Evolutionary conservation across 2,888 invertebrate genomes (phyloP).

Genomic region (Gortyna flavago): DNA sequence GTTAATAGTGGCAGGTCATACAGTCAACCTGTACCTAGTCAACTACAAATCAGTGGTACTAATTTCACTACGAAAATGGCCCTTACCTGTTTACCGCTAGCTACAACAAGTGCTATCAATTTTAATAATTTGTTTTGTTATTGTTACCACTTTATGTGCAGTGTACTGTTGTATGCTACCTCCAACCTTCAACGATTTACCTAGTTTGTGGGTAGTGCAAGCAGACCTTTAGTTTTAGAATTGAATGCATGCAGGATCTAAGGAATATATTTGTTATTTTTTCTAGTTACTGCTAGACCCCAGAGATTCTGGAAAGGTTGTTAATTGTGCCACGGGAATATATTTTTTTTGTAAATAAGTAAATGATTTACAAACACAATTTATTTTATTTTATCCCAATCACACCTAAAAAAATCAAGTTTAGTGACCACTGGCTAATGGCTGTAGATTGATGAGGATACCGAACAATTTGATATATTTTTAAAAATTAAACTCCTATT

Average conservation of each 20-base stretch:
- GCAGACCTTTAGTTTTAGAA: not conserved
- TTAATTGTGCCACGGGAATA: not conserved
- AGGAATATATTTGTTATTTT: no score
- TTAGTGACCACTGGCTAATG: not conserved
- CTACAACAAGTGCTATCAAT: not conserved
- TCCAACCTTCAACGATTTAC: not conserved
- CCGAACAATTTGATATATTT: not conserved
- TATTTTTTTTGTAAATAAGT: not conserved
- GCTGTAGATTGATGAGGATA: no score
- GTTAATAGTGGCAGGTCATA: not conserved
- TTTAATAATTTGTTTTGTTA: not conserved
- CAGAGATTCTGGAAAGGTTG: not conserved
- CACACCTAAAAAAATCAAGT: not conserved
- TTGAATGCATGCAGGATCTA: no score
- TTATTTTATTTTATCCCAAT: conserved; percentile 4
- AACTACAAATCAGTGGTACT: not conserved
- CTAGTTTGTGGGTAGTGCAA: not conserved
- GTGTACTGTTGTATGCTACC: not conserved
- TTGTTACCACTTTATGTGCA: not conserved
- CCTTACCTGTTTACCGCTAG: not conserved
- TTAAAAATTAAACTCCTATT: not conserved
- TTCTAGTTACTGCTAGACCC: not conserved
- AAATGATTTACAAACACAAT: not conserved
- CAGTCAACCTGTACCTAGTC: not conserved
- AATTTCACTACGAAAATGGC: not conserved